Percentiles rank a stretch among this genome's conserved stretches.
Conservation (phyloP, 2,888 invertebrate genomes). For the Serripes groenlandicus region DNA sequence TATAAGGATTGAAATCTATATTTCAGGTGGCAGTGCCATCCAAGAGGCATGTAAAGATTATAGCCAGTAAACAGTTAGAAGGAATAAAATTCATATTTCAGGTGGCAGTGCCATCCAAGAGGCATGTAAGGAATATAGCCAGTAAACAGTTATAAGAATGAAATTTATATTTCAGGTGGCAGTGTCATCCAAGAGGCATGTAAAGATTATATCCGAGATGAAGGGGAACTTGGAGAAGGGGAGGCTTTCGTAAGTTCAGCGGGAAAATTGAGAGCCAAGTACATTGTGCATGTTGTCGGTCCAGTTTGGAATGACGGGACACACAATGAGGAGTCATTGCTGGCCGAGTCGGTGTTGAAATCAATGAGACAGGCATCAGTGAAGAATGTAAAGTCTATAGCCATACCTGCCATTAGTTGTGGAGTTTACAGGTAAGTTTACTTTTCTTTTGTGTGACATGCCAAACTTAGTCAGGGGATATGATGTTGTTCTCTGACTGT, state of each 20-base stretch:
- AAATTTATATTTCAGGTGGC: slow-evolving; percentile 70
- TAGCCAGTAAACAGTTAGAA: too few species aligned
- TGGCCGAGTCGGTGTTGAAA: slow-evolving; percentile 54
- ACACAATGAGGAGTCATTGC: slow-evolving; percentile 53
- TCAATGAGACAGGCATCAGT: slow-evolving; percentile 52
- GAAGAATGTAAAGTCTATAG: slow-evolving; percentile 62
- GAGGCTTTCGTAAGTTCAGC: slow-evolving; percentile 51
- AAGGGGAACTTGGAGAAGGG: slow-evolving; percentile 58
- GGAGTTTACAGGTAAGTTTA: slow-evolving; percentile 62
- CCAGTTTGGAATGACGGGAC: slow-evolving; percentile 62
- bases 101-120: too few species aligned
- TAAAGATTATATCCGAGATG: slow-evolving; percentile 39
- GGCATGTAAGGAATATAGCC: too few species aligned
- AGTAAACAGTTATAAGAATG: too few species aligned
- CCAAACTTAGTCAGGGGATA: too few species aligned
- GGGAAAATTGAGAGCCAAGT: slow-evolving; percentile 59
- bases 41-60: too few species aligned
- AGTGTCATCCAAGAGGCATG: slow-evolving; percentile 71
- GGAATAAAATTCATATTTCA: too few species aligned
- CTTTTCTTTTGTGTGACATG: too few species aligned
- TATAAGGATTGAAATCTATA: too few species aligned
- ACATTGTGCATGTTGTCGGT: slow-evolving; percentile 63
- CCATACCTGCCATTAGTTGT: slow-evolving; percentile 78
- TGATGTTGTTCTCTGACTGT: too few species aligned
- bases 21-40: too few species aligned